Evolutionary conservation across 2,888 invertebrate genomes (phyloP).

Genomic region (Sarcophaga caerulescens): DNA sequence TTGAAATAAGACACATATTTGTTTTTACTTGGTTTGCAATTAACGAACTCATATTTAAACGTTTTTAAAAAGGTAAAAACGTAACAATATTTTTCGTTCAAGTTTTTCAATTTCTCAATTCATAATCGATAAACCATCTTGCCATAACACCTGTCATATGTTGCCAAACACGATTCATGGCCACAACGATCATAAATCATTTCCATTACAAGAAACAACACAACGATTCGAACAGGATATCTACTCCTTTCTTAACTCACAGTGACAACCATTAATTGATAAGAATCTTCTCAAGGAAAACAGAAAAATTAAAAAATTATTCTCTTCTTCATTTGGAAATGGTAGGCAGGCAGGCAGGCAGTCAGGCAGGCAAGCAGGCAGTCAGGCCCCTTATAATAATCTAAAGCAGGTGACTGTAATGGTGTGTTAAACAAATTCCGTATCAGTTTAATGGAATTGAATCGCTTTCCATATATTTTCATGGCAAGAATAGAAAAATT

Average conservation of each 20-base stretch:
- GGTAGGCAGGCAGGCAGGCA: too few species aligned
- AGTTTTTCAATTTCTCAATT: background rate
- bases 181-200: slow-evolving; percentile 51
- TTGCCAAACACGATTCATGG: slow-evolving; percentile 27
- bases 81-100: too few species aligned
- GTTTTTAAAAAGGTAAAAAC: too few species aligned
- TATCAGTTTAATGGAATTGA: slow-evolving; percentile 55
- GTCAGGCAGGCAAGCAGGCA: too few species aligned
- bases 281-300: slow-evolving; percentile 52
- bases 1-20: too few species aligned
- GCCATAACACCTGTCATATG: slow-evolving; percentile 61
- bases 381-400: slow-evolving; percentile 26
- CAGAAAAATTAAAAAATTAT: background rate
- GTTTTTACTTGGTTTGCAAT: too few species aligned
- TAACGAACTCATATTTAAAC: too few species aligned
- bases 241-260: slow-evolving; percentile 55
- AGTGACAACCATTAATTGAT: slow-evolving; percentile 71
- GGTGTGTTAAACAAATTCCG: slow-evolving; percentile 62
- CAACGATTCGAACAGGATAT: background rate
- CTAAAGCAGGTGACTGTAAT: slow-evolving; percentile 69
- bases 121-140: slow-evolving; percentile 48
- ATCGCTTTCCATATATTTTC: background rate
- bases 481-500: background rate
- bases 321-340: background rate
- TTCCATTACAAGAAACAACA: slow-evolving; percentile 37